Base-by-base conservation (phyloP, 2,888 invertebrate species). In the Saturnia pavonia region DNA sequence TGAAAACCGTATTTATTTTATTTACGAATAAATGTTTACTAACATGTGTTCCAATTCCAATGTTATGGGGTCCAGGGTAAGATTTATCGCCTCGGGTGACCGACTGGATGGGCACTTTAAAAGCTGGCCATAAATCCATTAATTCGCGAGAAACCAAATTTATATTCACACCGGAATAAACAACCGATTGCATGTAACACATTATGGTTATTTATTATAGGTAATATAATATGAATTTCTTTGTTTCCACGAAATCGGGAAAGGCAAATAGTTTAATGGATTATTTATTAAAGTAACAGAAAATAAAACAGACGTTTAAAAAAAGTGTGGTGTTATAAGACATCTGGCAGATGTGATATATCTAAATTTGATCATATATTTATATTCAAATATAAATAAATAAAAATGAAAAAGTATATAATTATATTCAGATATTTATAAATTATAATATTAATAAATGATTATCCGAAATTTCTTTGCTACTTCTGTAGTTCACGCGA, bases 121-220 rank as follows among this genome's bases (percentile, higher is more conserved):
- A 83, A 84, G 83, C 82, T 69, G 75, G 80, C 81, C 76, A 82
- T 85, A 85, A 85, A 85, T 85, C 84, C 83, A 85, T 86, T 86
- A 86, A 85, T 86, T 83, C 83, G 72, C 77, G 70, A 76, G 76
- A 79, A 77, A 78, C 82, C 83, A 6, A 54, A 84, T 85, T 85
- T 83, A 79, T 85, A 80, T 83, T 82, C 81, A 70, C 68, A 71
- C 42, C 60, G 40, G 60, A 63, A 34, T 27, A 68, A 68, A 65
- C 65, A 71, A 40, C 66, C 43, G 54, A 67, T 66, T 70, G 42
- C 40, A 70, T 69, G 69, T 70, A 70, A 48, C 40, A 34, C 8
- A 9, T 63, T 34, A 19, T 19, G 63, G 34, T 63, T 63, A 63
- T 63, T 9, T 34, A 7, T 7, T 27, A 34, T 51, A 51, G n/a